A percentile compares a stretch with the other conserved stretches of the same genome.
phyloP scores from a whole-genome alignment of 2,113 vertebrate genomes.

The Serilophus lunatus region DNA sequence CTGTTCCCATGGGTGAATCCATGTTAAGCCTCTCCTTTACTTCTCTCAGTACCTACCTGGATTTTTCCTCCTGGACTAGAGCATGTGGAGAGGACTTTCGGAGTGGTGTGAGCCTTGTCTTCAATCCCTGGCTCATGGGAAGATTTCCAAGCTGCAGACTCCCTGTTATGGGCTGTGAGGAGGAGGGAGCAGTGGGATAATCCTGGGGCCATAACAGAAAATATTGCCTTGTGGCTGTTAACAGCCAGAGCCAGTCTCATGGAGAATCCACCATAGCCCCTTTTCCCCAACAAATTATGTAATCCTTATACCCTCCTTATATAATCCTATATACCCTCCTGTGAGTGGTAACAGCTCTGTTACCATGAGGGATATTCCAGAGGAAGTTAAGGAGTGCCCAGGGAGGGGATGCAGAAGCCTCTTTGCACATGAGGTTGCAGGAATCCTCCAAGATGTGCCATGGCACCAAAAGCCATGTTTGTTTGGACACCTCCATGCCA shows the following conservation, averaged over 20 bases:
- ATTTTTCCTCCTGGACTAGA: background rate
- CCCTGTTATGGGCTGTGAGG: fast-evolving
- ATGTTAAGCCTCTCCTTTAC: background rate
- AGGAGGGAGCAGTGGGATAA: background rate
- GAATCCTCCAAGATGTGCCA: no score
- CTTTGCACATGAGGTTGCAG: background rate
- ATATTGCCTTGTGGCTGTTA: background rate
- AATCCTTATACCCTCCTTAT: no score
- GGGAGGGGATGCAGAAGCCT: background rate
- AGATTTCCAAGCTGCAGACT: background rate
- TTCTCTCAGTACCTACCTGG: background rate
- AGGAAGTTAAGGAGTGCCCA: background rate
- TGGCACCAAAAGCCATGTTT: background rate
- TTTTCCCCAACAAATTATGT: background rate
- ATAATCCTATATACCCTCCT: no score
- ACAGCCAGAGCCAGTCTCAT: background rate
- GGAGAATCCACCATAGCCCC: background rate
- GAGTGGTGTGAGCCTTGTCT: fast-evolving
- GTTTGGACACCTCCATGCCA: background rate
- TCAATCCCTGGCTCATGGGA: background rate
- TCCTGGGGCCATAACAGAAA: background rate
- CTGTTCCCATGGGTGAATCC: background rate
- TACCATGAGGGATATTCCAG: background rate
- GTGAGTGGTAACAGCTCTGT: background rate
- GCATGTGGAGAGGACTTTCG: background rate